phyloP scores from a whole-genome alignment of 2,797 vertebrate species.

The Oryzias sinensis region DNA sequence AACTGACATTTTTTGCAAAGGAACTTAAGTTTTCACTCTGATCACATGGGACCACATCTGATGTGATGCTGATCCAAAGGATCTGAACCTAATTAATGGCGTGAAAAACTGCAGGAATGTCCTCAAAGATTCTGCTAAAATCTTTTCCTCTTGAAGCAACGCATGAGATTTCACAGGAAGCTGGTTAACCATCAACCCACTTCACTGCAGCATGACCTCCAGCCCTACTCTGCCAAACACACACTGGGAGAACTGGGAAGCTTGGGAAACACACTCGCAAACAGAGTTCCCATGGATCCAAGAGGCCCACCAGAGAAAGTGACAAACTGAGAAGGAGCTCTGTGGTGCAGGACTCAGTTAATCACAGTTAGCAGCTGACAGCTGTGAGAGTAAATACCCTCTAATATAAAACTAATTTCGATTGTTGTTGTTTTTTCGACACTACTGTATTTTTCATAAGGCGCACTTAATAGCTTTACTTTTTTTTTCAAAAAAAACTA shows the following conservation, averaged over 20 bases:
- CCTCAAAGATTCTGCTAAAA: not conserved
- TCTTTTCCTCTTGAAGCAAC: not conserved
- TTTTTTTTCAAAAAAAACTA: too few relatives aligned
- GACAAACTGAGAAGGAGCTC: not conserved
- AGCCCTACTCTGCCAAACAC: slow-evolving; percentile 2
- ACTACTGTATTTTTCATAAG: too few relatives aligned
- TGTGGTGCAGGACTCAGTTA: slow-evolving; percentile 4
- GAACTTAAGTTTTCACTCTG: too few relatives aligned
- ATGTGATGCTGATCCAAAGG: not conserved
- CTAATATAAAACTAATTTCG: too few relatives aligned
- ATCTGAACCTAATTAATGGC: slow-evolving; percentile 3
- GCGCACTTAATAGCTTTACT: too few relatives aligned
- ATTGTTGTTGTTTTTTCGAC: too few relatives aligned
- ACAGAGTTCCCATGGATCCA: slow-evolving; percentile 13
- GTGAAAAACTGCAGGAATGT: not conserved
- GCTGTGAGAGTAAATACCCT: too few relatives aligned
- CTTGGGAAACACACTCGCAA: slow-evolving; percentile 9
- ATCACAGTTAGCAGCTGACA: not conserved
- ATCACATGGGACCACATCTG: too few relatives aligned
- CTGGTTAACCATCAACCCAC: slow-evolving; percentile 3
- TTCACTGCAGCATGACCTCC: slow-evolving; percentile 12
- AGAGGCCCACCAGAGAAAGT: not conserved
- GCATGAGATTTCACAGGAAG: slow-evolving; percentile 13
- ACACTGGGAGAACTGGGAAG: slow-evolving; percentile 19
- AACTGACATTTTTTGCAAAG: too few relatives aligned